phyloP scores from a whole-genome alignment of 2,797 vertebrate genomes.

The Sebastes minor region DNA sequence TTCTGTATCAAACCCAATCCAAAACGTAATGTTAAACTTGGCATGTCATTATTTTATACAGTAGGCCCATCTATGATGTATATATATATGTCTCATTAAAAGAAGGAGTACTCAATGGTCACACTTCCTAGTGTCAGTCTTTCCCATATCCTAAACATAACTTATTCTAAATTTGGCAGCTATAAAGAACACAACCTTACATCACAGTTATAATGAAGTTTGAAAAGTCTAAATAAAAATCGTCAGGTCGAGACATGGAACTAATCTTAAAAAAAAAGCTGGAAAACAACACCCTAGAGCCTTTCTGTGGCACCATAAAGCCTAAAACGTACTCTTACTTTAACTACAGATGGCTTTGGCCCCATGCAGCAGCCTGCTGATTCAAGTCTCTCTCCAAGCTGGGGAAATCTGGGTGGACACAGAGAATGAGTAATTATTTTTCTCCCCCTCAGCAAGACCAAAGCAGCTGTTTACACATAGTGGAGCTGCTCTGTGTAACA shows the following conservation, averaged over 20 bases:
- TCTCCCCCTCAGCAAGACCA: not conserved
- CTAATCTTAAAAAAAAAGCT: not conserved
- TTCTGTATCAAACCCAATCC: not conserved
- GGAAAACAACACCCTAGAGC: not conserved
- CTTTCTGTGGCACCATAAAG: not conserved
- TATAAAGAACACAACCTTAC: not conserved
- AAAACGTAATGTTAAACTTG: not conserved
- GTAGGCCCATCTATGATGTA: not conserved
- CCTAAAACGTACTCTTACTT: not conserved
- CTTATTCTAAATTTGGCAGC: not conserved
- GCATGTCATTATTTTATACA: not conserved
- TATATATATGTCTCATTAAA: not conserved
- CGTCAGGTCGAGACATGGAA: not conserved
- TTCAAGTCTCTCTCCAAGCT: not conserved
- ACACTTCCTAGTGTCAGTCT: not conserved
- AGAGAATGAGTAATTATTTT: conserved; percentile 7
- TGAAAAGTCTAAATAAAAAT: not conserved
- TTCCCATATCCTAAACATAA: not conserved
- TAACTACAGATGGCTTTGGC: not conserved
- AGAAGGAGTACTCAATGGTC: too few species aligned
- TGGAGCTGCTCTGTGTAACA: conserved; percentile 1
- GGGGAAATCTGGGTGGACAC: conserved; percentile 10
- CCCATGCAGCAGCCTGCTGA: not conserved
- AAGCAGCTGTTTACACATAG: conserved; percentile 35
- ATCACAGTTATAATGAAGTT: not conserved